phyloP scores from a whole-genome alignment of 2,113 vertebrate genomes.

The Orthonyx spaldingii region DNA sequence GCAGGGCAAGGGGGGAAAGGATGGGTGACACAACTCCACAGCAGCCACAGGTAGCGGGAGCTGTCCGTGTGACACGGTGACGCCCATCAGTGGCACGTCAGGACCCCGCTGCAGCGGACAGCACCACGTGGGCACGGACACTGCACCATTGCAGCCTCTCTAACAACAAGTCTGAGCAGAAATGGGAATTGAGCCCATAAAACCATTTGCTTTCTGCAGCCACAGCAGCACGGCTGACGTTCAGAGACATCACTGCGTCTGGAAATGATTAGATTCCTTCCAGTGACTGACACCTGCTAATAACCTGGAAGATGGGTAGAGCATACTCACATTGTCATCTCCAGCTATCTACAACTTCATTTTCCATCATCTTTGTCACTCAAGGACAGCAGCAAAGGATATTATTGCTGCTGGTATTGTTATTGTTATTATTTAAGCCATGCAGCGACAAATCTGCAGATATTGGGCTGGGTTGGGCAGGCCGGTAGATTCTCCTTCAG shows the following conservation, averaged over 20 bases:
- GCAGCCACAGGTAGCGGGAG: not conserved
- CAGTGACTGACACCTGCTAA: conserved; percentile 71
- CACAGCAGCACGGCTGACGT: not conserved
- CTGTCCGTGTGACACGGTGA: fast-evolving
- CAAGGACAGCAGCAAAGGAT: conserved; percentile 66
- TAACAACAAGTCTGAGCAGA: not conserved
- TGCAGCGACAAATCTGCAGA: conserved; percentile 18
- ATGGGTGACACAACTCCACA: fast-evolving
- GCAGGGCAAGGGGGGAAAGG: not conserved
- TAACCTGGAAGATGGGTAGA: conserved; percentile 53
- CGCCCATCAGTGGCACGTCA: not conserved
- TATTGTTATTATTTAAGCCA: conserved; percentile 58
- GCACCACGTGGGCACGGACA: fast-evolving
- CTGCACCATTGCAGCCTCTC: not conserved
- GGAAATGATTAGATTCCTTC: conserved; percentile 57
- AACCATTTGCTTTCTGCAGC: not conserved
- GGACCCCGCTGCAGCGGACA: fast-evolving
- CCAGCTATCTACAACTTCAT: conserved; percentile 67
- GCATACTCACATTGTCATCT: conserved; percentile 48
- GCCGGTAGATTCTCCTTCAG: not conserved
- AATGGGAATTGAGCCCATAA: not conserved
- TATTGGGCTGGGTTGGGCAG: not conserved
- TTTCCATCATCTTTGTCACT: conserved; percentile 72
- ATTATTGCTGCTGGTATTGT: conserved; percentile 58
- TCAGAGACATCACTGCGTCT: not conserved